A percentile compares a stretch with the other conserved stretches of the same genome.
Evolutionary conservation across 2,888 invertebrate species (phyloP).

Genomic region (Aporophyla nigra): DNA sequence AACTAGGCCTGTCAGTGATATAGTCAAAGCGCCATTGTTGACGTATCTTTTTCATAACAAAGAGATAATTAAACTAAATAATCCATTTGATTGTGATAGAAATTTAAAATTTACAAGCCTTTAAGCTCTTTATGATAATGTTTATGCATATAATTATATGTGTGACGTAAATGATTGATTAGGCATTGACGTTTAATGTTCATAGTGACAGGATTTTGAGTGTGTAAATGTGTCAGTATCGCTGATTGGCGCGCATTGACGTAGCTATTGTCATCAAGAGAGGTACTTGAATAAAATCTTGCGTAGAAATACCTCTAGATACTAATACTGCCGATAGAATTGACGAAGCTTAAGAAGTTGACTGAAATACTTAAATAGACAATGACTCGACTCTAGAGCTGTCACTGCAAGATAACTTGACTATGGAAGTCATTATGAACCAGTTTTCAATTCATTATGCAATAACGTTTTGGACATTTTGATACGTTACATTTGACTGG

Average conservation of each 20-base stretch:
- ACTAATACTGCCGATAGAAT: background rate
- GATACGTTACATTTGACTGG: background rate
- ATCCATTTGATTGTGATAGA: slow-evolving; percentile 5
- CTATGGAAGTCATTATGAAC: background rate
- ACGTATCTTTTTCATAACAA: background rate
- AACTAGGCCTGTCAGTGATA: background rate
- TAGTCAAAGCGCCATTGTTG: background rate
- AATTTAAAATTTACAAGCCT: slow-evolving; percentile 13
- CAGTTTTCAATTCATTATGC: background rate
- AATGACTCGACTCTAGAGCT: too few relatives aligned
- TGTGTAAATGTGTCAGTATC: slow-evolving; percentile 3
- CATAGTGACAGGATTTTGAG: slow-evolving; percentile 7
- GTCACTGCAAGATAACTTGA: background rate
- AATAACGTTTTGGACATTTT: background rate
- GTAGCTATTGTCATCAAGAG: background rate
- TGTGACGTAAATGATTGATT: slow-evolving; percentile 13
- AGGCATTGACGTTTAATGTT: background rate
- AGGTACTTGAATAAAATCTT: background rate
- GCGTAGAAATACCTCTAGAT: background rate
- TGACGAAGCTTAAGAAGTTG: too few relatives aligned
- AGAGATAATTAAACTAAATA: slow-evolving; percentile 6
- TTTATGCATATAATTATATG: background rate
- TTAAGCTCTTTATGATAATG: slow-evolving; percentile 28
- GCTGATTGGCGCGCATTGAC: background rate
- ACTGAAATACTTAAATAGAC: background rate